Percentiles rank a stretch among this genome's conserved stretches.
These are phyloP conservation scores for Ctenicera cuprea DNA, from an alignment of 2,888 invertebrate genomes.

Conservation along the genomic window DNA sequence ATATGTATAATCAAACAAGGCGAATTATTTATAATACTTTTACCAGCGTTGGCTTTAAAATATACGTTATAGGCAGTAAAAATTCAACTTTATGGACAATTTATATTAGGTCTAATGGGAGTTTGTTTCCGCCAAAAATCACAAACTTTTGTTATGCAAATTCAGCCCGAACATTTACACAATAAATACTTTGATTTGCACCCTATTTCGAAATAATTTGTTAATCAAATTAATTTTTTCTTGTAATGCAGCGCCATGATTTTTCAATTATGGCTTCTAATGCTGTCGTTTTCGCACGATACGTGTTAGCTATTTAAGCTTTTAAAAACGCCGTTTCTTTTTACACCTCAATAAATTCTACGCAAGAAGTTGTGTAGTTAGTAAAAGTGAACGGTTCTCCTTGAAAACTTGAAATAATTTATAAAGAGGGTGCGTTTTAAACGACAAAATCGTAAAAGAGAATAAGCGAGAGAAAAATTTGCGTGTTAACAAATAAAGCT, in stretches of 20 bases:
- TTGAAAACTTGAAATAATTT: too few species aligned
- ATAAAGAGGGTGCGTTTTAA: too few species aligned
- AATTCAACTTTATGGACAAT: slow-evolving; percentile 30
- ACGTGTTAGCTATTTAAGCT: neutral
- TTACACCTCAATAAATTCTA: slow-evolving; percentile 12
- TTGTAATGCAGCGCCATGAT: neutral
- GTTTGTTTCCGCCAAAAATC: neutral
- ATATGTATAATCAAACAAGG: slow-evolving; percentile 44
- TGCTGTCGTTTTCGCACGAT: neutral
- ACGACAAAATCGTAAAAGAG: neutral
- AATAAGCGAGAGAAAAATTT: neutral
- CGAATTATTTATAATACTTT: slow-evolving; percentile 39
- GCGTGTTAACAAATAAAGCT: slow-evolving; percentile 5
- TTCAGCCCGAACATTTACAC: neutral
- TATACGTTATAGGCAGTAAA: slow-evolving; percentile 28
- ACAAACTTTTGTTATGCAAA: slow-evolving; percentile 22
- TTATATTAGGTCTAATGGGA: slow-evolving; percentile 11
- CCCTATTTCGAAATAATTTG: slow-evolving; percentile 2
- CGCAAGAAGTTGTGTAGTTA: neutral
- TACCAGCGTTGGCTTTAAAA: slow-evolving; percentile 31
- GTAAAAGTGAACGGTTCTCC: too few species aligned
- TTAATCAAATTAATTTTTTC: slow-evolving; percentile 3
- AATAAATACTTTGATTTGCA: slow-evolving; percentile 1
- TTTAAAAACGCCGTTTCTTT: neutral
- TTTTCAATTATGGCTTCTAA: slow-evolving; percentile 4